Evolutionary conservation across 2,797 vertebrate species (phyloP), one percentile per base, ranked within the genome.

Genomic region (Thaleichthys pacificus): DNA sequence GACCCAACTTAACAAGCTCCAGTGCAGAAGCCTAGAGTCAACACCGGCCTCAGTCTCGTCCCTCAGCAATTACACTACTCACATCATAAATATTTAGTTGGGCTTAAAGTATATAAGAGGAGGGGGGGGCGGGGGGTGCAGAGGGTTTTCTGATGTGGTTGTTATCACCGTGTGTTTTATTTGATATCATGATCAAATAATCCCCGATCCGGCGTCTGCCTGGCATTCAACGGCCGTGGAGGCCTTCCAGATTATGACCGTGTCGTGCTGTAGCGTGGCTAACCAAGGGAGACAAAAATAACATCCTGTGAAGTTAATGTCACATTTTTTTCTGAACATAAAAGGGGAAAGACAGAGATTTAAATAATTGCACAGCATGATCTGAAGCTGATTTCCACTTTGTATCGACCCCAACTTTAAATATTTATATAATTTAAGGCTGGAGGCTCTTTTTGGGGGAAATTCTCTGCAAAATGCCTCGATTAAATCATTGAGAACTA

Each of bases 71-170:
- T 76, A 75, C 67, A 71, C 58, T 65, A 61, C 63, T 69, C 49
- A 5, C 58, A 38, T 56, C 14, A 54, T 78, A 71, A 47, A 78
- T 73, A 74, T 78, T 73, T 74, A 58, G 66, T 57, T 42, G 56
- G 32, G 8, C 24, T 58, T 42, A 61, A 21, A 70, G 30, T n/a
- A 3, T 64, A 69, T 24, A 24, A 30, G 32, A 28, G 21, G 58
- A 28, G 12, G 12, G 4, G 1, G 35, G 21, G 11, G 4, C 5
- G 12, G 4, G 1, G 35, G 21, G 11, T 2, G 62, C 73, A 26
- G 65, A 14, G 47, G 7, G n/a, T 68, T 68, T 77, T 1, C 19
- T 51, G 47, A 69, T 72, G 21, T 28, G 9, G 65, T 4, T 61
- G 42, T 70, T 54, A 69, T 71, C 38, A 61, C 24, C 2, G 1